A percentile compares a stretch with the other conserved stretches of the same genome.
phyloP scores from a whole-genome alignment of 2,797 vertebrate genomes.

The Merluccius polli region DNA sequence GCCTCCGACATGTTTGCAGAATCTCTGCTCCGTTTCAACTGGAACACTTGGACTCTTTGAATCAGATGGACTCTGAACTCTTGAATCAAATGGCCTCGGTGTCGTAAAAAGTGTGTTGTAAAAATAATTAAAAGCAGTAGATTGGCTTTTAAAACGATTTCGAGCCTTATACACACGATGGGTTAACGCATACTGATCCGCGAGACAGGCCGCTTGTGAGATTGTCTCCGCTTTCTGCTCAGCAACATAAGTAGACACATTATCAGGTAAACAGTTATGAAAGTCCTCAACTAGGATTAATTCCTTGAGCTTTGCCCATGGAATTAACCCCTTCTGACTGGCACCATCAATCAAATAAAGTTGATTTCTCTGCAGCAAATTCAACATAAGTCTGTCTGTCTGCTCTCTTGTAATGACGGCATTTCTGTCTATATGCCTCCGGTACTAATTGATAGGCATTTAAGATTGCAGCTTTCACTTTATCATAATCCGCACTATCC shows the following conservation, averaged over 20 bases:
- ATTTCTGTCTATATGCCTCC: neutral
- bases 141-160: too few species aligned
- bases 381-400: neutral
- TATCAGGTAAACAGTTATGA: neutral
- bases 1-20: too few species aligned
- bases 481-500: neutral
- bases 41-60: too few species aligned
- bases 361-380: neutral
- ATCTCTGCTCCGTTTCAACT: too few species aligned
- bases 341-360: neutral
- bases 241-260: neutral
- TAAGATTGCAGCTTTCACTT: neutral
- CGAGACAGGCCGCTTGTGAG: neutral
- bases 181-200: neutral
- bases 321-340: too few species aligned
- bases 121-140: too few species aligned
- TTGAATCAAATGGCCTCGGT: too few species aligned
- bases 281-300: neutral
- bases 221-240: neutral
- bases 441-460: neutral
- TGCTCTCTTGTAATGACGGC: neutral
- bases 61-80: too few species aligned
- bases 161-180: too few species aligned
- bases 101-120: too few species aligned
- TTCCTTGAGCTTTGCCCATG: neutral